Conservation (phyloP, 2,888 invertebrate species). For the Aleiodes alternator region DNA sequence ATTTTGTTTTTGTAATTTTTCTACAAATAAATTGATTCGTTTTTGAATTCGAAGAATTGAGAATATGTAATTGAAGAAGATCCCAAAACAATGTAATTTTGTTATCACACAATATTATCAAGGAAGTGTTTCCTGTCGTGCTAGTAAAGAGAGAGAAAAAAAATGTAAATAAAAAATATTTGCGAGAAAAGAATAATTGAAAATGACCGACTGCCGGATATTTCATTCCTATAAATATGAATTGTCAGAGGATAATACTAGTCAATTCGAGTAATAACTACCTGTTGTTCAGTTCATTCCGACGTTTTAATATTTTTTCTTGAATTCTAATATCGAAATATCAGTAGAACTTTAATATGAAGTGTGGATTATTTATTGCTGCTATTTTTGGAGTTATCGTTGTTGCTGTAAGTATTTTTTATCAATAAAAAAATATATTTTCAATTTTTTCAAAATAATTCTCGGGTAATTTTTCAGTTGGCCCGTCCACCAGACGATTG, state of each 20-base stretch:
- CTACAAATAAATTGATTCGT: too few species aligned
- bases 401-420: slow-evolving; percentile 25
- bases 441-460: slow-evolving; percentile 27
- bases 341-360: slow-evolving; percentile 15
- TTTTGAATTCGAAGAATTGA: neutral
- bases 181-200: neutral
- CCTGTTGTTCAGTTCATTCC: slow-evolving; percentile 8
- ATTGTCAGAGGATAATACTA: slow-evolving; percentile 13
- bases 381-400: slow-evolving; percentile 17
- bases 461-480: slow-evolving; percentile 1
- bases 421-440: too few species aligned
- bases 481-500: slow-evolving; percentile 31
- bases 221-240: slow-evolving; percentile 21
- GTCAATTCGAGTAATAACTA: slow-evolving; percentile 20
- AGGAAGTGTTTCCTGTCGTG: slow-evolving; percentile 44
- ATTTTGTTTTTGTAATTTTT: too few species aligned
- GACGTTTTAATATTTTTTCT: too few species aligned
- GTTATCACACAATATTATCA: slow-evolving; percentile 45
- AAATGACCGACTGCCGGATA: slow-evolving; percentile 11
- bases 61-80: slow-evolving; percentile 2
- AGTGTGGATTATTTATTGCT: slow-evolving; percentile 13
- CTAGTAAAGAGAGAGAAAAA: slow-evolving; percentile 6
- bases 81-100: slow-evolving; percentile 20
- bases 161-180: neutral
- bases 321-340: neutral